Evolutionary conservation across 2,797 vertebrate genomes (phyloP).

Genomic region (Characodon lateralis): DNA sequence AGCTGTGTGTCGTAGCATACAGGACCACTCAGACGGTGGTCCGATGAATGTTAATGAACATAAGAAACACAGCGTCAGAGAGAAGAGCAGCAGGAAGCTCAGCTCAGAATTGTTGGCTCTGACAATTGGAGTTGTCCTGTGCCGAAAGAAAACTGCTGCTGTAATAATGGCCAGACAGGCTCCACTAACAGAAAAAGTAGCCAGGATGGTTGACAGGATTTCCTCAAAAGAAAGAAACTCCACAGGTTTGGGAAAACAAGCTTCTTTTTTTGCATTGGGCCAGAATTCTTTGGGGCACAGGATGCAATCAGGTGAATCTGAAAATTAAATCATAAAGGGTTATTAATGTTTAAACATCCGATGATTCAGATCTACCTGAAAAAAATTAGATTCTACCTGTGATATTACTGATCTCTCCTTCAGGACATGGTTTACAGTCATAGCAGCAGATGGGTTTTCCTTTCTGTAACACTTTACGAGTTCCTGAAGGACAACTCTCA

Average conservation of each 20-base stretch:
- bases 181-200: slow-evolving; percentile 53
- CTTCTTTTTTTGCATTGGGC: neutral
- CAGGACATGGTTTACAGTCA: slow-evolving; percentile 80
- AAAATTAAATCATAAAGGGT: neutral
- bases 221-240: slow-evolving; percentile 77
- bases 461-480: slow-evolving; percentile 73
- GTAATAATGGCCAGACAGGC: slow-evolving; percentile 53
- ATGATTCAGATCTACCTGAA: neutral
- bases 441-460: slow-evolving; percentile 78
- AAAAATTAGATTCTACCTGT: neutral
- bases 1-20: slow-evolving; percentile 61
- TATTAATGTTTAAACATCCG: neutral
- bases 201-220: slow-evolving; percentile 66
- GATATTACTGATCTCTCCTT: slow-evolving; percentile 66
- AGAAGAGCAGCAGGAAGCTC: slow-evolving; percentile 73
- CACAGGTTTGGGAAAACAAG: slow-evolving; percentile 66
- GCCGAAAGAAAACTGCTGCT: slow-evolving; percentile 14
- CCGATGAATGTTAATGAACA: slow-evolving; percentile 76
- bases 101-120: slow-evolving; percentile 75
- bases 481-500: slow-evolving; percentile 51
- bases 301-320: neutral
- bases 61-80: slow-evolving; percentile 74
- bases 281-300: neutral
- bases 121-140: slow-evolving; percentile 57
- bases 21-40: slow-evolving; percentile 64